Base-by-base conservation (phyloP, 1,140 invertebrate species). In the Anoplophora glabripennis region DNA sequence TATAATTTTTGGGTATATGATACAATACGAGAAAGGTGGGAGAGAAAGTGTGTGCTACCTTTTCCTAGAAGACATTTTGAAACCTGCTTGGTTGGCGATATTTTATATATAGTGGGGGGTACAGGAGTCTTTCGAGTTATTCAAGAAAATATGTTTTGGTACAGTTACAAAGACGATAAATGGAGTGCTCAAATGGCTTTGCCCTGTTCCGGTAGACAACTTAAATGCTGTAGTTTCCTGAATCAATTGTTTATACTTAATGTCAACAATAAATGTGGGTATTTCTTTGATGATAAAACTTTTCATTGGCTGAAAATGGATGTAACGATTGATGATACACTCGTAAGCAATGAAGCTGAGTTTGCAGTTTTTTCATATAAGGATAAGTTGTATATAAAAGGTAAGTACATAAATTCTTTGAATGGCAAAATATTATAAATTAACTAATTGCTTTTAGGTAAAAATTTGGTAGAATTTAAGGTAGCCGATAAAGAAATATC, bases 61-160 rank as follows among this genome's bases (percentile, higher is more conserved):
- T 48, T 46, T 33, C 46, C 42, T 7, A 63, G 71, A 34, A 57
- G 72, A 38, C 69, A 74, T 64, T 74, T 73, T 57, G 59, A 70
- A 48, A 63, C 64, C 7, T 69, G 65, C 17, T 52, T 71, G 21
- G 51, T 59, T 15, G 65, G 61, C 11, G 52, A 66, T 28, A 56
- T 59, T 46, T 33, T 74, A 9, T 73, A 63, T 52, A 66, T 74
- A 17, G 37, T 70, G 17, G 71, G 71, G 14, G 71, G 72, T 11
- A 66, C 61, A 11, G 72, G 71, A 4, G 51, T 55, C n/a, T 72
- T 63, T 55, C 51, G 72, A 45, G 55, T 71, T n/a, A 49, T 67
- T 41, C 64, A 69, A 40, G 59, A 71, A 33, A 70, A 70, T 45
- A 59, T 74, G 47, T 57, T 67, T 11, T 69, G 56, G 53, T 73